Evolutionary conservation across 2,113 vertebrate genomes (phyloP).

Genomic region (Pluvialis apricaria): DNA sequence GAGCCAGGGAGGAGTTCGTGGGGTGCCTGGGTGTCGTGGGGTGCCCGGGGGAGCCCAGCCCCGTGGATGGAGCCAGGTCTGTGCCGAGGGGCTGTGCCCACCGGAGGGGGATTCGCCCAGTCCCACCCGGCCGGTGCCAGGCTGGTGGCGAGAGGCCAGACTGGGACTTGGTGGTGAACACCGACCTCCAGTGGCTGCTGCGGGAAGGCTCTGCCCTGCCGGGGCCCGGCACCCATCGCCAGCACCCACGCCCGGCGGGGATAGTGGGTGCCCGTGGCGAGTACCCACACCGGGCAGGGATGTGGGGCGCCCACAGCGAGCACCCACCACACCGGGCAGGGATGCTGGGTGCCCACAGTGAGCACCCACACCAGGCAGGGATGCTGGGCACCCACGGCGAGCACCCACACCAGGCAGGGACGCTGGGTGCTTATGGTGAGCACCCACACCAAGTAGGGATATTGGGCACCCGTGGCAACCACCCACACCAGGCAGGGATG

Average conservation of each 20-base stretch:
- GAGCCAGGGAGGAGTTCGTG: neutral
- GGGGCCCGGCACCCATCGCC: neutral
- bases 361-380: too few relatives aligned
- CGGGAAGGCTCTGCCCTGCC: neutral
- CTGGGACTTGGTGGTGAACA: neutral
- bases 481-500: neutral
- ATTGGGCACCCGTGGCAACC: fast-evolving
- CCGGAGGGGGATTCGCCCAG: fast-evolving
- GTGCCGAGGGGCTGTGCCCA: neutral
- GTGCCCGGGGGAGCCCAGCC: neutral
- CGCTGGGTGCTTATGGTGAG: neutral
- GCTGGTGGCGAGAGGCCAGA: neutral
- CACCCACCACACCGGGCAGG: fast-evolving
- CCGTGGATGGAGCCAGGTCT: neutral
- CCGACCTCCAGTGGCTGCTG: slow-evolving; percentile 40
- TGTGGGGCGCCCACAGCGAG: fast-evolving
- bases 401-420: too few relatives aligned
- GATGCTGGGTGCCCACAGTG: fast-evolving
- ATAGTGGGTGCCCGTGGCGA: neutral
- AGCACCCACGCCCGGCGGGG: neutral
- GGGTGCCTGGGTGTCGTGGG: neutral
- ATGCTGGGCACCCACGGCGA: too few relatives aligned
- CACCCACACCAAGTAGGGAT: neutral
- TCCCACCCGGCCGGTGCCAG: fast-evolving
- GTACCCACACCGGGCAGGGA: neutral